Percentiles rank a stretch among this genome's conserved stretches.
Conservation (phyloP, 2,797 vertebrate species). For the Thripadectes ignobilis region DNA sequence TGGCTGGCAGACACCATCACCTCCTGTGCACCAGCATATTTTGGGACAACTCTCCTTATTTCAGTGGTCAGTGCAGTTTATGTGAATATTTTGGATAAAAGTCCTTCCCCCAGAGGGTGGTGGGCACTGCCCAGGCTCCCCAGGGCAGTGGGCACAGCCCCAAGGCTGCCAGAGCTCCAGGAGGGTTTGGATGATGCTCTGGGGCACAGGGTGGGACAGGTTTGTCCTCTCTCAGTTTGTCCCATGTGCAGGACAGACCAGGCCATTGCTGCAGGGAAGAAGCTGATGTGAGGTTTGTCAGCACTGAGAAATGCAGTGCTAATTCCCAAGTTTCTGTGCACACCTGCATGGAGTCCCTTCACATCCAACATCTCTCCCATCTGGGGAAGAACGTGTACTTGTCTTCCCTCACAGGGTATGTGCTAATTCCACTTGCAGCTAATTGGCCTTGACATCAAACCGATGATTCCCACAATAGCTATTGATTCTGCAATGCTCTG, state of each 20-base stretch:
- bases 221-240: background rate
- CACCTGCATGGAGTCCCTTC: background rate
- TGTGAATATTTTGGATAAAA: background rate
- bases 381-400: background rate
- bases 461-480: background rate
- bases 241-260: background rate
- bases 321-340: background rate
- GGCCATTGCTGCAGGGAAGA: background rate
- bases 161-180: background rate
- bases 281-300: background rate
- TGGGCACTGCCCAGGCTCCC: background rate
- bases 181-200: rapidly evolving
- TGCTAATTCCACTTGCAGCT: conserved; percentile 36
- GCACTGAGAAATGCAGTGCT: background rate
- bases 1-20: rapidly evolving
- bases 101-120: background rate
- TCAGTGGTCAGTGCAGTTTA: background rate
- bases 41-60: background rate
- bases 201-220: background rate
- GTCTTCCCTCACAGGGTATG: background rate
- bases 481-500: conserved; percentile 3
- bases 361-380: background rate
- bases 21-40: rapidly evolving
- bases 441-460: conserved; percentile 44
- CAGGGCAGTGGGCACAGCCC: background rate